Conservation (phyloP, 2,113 vertebrate genomes). For the Chionis minor region DNA sequence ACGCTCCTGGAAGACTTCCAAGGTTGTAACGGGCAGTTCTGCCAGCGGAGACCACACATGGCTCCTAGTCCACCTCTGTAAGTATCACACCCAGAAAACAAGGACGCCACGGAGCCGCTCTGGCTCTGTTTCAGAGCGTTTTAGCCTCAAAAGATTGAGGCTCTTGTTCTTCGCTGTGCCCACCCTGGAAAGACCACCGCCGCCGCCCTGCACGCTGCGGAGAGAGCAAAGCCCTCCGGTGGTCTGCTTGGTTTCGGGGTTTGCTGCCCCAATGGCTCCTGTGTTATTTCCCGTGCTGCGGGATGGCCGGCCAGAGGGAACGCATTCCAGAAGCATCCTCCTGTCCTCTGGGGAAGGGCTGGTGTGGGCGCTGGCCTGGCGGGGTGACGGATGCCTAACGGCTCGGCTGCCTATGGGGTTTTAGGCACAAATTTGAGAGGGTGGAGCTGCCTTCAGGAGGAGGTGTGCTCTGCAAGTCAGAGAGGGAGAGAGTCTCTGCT, state of each 20-base stretch:
- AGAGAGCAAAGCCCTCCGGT: background rate
- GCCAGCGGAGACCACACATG: background rate
- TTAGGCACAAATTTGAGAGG: slow-evolving; percentile 32
- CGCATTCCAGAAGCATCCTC: background rate
- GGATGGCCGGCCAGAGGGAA: fast-evolving
- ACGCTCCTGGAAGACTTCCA: background rate
- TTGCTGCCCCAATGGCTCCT: background rate
- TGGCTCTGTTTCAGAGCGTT: background rate
- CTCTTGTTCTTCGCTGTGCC: background rate
- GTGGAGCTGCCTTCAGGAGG: slow-evolving; percentile 70
- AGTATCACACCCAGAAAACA: background rate
- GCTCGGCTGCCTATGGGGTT: slow-evolving; percentile 7
- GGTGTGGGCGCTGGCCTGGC: background rate
- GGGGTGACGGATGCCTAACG: background rate
- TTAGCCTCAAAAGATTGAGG: background rate
- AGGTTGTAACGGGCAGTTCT: background rate
- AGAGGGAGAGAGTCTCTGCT: background rate
- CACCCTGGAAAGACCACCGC: background rate
- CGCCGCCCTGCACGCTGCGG: fast-evolving
- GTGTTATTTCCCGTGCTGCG: background rate
- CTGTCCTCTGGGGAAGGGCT: background rate
- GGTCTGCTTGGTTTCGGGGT: background rate
- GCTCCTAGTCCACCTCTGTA: background rate
- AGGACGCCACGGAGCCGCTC: background rate
- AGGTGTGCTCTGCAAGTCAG: slow-evolving; percentile 27